Evolutionary conservation across 2,888 invertebrate species (phyloP), one percentile per base, ranked within the genome.

Genomic region (Ctenicera cuprea): DNA sequence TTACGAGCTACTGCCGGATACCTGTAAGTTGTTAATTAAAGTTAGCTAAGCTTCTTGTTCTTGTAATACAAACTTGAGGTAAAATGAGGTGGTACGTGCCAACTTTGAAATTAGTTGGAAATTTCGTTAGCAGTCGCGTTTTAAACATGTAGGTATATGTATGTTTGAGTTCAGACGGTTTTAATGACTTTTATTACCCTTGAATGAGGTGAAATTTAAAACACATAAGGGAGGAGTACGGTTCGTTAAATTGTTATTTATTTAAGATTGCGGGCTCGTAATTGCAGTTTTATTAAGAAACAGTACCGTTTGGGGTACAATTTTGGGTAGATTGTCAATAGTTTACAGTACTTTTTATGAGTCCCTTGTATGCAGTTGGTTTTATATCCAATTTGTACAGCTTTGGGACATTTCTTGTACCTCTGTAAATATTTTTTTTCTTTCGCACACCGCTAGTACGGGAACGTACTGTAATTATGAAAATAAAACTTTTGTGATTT

Each of bases 1-100:
- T 96, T 78, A 95, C 95, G 68, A 94, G 95, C 76, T 95, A 95
- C 82, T 95, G 95, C 38, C 91, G 95, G 80, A 95, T 96, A 80
- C 95, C 96, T 83, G 95, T 95, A 86, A 89, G 90, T 88, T 50
- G 37, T 64, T 64, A 71, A 54, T 54, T 54, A 54, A 54, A 54
- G 54, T 54, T 54, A 33, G 14, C 54, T 54, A 54, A 54, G 43
- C 54, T 68, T 16, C 37, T 52, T 22, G 65, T 14, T 38, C 37
- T 59, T 37, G 26, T 57, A 37, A 45, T 26, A 45, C 18, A 14
- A 37, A 59, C 20, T 43, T 38, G 30, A 57, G 65, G 33, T 61
- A n/a, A 37, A 52, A 41, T 52, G 14, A 14, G 37, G 26, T 20
- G 11, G 22, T n/a, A 66, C 22, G 30, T 38, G 45, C 41, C 50